Evolutionary conservation across 37 sponge, comb jelly and placozoan species (phyloP), one percentile per base, ranked within the genome.

Genomic region (Cliona cf. orientalis): DNA sequence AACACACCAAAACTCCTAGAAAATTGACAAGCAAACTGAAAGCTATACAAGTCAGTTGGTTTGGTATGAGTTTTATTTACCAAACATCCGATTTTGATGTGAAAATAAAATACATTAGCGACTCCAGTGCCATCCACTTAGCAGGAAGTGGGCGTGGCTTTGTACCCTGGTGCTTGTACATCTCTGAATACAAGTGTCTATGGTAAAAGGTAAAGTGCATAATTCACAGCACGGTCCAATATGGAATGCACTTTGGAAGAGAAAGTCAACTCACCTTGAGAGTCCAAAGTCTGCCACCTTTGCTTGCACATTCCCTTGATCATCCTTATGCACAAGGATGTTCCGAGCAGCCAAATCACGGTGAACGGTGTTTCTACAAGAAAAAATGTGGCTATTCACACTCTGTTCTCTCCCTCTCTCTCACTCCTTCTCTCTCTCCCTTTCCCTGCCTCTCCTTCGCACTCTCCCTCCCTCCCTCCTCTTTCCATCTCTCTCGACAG

Each of bases 271-370:
- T 29, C 0, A 92, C 92, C 92, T 79, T 58, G 94, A 90, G 34
- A 94, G 84, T 66, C 94, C 94, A 90, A 94, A 94, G 71, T 94
- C 94, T 26, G 94, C 90, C 9, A 94, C 84, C 63, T 94, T 94
- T 26, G 87, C 79, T 3, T 68, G 58, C 84, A 86, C 71, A 0
- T 79, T 73, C 35, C 73, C 80, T 46, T 66, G 23, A 23, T 64
- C 65, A 34, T 90, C 75, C 37, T 38, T 32, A 39, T 87, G 80
- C 5, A 94, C 90, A 60, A 94, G 71, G 37, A 94, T 86, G 68
- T 94, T 94, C 2, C 94, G 76, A 63, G 94, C 91, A 33, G 94
- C 94, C 5, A 94, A 61, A 63, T 94, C 94, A 46, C 94, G 91
- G 79, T 94, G 94, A 29, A 94, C 91, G 79, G 74, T 87, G 71